These are phyloP conservation scores for Cydia splendana DNA, from an alignment of 1,140 invertebrate genomes.

Conservation along the genomic window DNA sequence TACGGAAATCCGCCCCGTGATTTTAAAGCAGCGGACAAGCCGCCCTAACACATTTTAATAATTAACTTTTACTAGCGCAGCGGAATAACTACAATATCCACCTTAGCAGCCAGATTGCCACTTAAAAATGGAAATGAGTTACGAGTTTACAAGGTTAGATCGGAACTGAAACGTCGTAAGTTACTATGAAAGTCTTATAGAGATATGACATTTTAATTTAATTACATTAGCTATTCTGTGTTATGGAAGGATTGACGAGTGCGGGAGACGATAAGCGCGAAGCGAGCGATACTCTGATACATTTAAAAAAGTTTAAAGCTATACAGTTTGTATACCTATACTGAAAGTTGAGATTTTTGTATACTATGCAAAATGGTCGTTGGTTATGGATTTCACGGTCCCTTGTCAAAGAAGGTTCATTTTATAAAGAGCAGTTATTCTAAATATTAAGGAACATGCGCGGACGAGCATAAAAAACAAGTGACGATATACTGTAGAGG, in stretches of 20 bases:
- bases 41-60: background rate
- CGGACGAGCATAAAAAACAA: too few relatives aligned
- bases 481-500: too few relatives aligned
- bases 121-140: constrained; percentile 9
- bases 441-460: too few relatives aligned
- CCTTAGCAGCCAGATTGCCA: background rate
- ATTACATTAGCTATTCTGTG: background rate
- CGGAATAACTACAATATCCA: background rate
- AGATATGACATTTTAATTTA: background rate
- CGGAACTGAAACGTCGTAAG: background rate
- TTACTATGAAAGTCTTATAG: background rate
- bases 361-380: background rate
- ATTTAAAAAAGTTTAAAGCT: background rate
- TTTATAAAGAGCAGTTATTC: too few relatives aligned
- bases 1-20: background rate
- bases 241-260: background rate
- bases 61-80: constrained; percentile 5
- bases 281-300: background rate
- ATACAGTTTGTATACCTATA: too few relatives aligned
- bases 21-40: background rate
- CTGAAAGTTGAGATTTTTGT: background rate
- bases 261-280: background rate
- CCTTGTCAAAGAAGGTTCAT: background rate
- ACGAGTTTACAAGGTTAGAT: background rate
- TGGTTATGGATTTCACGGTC: background rate